Base-by-base conservation (phyloP, 2,113 vertebrate genomes). In the Chlamydotis undulata region DNA sequence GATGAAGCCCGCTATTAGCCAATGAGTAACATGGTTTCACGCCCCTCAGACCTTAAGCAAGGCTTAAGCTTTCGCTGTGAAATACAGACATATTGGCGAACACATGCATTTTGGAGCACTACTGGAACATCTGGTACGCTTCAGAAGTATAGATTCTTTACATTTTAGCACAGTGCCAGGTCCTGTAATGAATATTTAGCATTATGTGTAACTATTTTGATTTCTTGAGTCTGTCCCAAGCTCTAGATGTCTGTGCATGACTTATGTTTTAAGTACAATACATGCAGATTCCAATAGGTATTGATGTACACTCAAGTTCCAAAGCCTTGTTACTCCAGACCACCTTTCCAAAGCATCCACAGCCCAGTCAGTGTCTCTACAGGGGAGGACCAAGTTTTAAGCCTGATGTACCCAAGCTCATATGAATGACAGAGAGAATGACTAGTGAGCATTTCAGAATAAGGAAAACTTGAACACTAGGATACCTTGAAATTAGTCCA, bases 1-100 rank as follows among this genome's bases (percentile, higher is more conserved):
- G 78, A 39, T 83, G 75, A 88, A 96, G 82, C 63, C 85, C 90
- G 87, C 90, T 90, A 95, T 90, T 95, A 96, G 73, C 75, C 87
- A 90, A 67, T 19, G 52, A 96, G 75, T 83, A 94, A 85, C 55
- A 39, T 6, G 41, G 55, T 35, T 91, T 70, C 68, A 67, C 0
- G 0, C 55, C 79, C 70, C 78, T 83, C 75, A 70, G 85, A 89
- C 70, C 79, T 70, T 14, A n/a, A 63, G 63, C n/a, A 70, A 63
- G 19, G 64, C 78, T 89, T 37, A 65, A 65, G 55, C 60, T 90
- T 93, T 74, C 41, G 9, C 63, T 80, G 53, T 64, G 78, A 94
- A 87, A 85, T 69, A 60, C 1, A 5, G 39, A 26, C 26, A 15
- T 11, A 15, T 3, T 67, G 18, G 69, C 71, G 86, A 35, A 35